Conservation (phyloP, 2,113 vertebrate species). For the Thryonomys swinderianus region DNA sequence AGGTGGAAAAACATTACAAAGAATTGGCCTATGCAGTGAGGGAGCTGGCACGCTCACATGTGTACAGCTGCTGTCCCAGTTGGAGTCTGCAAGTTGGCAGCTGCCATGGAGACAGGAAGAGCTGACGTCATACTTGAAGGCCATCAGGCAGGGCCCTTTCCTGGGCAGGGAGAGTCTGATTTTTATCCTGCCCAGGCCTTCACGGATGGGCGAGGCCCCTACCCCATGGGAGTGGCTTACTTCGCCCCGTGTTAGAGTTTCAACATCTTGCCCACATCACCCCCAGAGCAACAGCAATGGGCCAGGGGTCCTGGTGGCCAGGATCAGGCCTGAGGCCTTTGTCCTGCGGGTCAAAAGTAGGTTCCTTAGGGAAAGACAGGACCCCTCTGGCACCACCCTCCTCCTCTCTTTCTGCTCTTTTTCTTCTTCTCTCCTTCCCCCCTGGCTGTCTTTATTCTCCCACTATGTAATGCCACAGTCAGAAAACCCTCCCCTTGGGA, state of each 20-base stretch:
- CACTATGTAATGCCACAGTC: background rate
- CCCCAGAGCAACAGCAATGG: background rate
- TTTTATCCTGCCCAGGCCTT: background rate
- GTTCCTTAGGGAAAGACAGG: background rate
- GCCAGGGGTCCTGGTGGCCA: background rate
- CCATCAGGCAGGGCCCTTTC: background rate
- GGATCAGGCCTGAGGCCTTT: background rate
- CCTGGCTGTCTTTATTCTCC: background rate
- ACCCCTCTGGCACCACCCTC: too few species aligned
- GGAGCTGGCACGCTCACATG: background rate
- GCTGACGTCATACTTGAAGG: background rate
- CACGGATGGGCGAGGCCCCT: background rate
- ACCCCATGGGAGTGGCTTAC: background rate
- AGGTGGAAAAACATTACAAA: background rate
- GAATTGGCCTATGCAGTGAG: background rate
- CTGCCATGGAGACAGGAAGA: background rate
- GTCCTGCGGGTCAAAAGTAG: background rate
- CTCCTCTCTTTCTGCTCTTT: background rate
- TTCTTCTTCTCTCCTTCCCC: background rate
- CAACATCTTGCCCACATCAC: background rate
- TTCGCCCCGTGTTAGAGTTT: background rate
- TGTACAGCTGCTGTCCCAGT: background rate
- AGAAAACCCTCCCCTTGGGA: background rate
- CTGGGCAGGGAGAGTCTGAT: background rate
- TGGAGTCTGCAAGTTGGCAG: background rate